Base-by-base conservation (phyloP, 2,797 vertebrate species). In the Sebastes reedi region DNA sequence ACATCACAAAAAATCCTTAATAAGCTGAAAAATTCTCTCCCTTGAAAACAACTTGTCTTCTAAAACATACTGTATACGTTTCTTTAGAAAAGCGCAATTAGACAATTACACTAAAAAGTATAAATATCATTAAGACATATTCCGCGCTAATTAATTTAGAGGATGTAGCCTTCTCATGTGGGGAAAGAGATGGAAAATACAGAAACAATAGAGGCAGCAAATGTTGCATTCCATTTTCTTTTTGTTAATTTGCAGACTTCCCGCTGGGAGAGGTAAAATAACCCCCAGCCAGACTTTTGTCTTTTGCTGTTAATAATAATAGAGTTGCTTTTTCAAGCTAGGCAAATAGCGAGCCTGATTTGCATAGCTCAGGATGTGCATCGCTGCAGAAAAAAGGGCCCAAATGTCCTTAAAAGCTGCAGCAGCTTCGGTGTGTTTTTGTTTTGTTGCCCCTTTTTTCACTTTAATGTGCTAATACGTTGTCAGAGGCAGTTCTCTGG, bases 41-140 rank as follows among this genome's bases (percentile, higher is more conserved):
- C 81, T 77, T 72, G 84, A 91, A 92, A 91, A 91, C 67, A 81
- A 78, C 88, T 89, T 75, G 90, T 86, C 88, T 86, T 86, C 89
- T 86, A 92, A 92, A 94, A 94, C 90, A 93, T 50, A 90, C 80
- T 89, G 80, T 85, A 90, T 87, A 89, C 65, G 76, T 88, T 89
- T 86, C 91, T 84, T 92, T 67, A 83, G 84, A 89, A 91, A 91
- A 91, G 86, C 84, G 83, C 92, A 91, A 92, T 94, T 95, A 95
- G 94, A 93, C 90, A 88, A 95, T 94, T 94, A 94, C 87, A 94
- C 91, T 85, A 86, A 85, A 92, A 94, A 89, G 88, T 91, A 94
- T 93, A 95, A 95, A 96, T 95, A 95, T 95, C 94, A 95, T 96
- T 94, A 95, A 92, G 92, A 93, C 91, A 91, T 92, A 93, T 93